Evolutionary conservation across 2,888 invertebrate genomes (phyloP), one percentile per base, ranked within the genome.

Genomic region (Emmelina monodactyla): DNA sequence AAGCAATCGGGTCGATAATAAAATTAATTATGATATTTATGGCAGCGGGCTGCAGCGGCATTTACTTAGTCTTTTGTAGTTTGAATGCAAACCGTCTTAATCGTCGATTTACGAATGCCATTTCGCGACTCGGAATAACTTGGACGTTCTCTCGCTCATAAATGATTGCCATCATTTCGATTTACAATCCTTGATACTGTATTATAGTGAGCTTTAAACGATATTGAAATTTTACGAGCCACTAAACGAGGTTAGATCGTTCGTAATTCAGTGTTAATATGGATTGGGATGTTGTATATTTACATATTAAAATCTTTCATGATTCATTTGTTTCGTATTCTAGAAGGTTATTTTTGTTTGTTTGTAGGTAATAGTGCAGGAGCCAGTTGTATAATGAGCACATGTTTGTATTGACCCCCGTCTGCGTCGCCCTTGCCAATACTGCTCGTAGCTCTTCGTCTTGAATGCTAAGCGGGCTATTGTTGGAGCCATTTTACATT

Each of bases 11-110:
- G 55, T 53, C 57, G 62, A 64, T 65, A 62, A 65, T 73, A 70
- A 73, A 71, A 72, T 71, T 72, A 72, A 70, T 73, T 72, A 66
- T 68, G 51, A 57, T 64, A 71, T 71, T 71, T 69, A 73, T 69
- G 52, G 59, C 62, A 50, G 42, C 50, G 42, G 47, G 45, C 49
- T 51, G 51, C 44, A 42, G 51, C 47, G 47, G 55, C 57, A 46
- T 53, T 51, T 56, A 50, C 48, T 49, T 46, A 41, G 38, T 47
- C 55, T 54, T 68, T 69, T 69, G 69, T 66, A 60, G 57, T 56
- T 53, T 52, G 53, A 58, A 55, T 58, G 53, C 62, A 57, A 66
- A 58, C 55, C 58, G 58, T 65, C 69, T 68, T 70, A 71, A 70
- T 70, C 67, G 61, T 54, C 57, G 51, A 63, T 65, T 68, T 67